phyloP scores from a whole-genome alignment of 2,113 vertebrate genomes.

The Cyprinodon brontotheroides region DNA sequence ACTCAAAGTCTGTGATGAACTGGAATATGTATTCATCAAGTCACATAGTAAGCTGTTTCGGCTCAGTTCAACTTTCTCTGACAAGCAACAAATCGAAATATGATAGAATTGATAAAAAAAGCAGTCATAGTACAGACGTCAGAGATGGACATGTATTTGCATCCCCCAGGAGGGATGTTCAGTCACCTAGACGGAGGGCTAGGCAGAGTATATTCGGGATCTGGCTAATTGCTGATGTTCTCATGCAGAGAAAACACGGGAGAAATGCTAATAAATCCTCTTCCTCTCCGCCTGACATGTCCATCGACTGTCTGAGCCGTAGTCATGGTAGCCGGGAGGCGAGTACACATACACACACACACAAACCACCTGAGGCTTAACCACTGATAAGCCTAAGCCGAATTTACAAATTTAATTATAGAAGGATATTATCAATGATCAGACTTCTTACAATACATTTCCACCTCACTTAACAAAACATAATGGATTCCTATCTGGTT shows the following conservation, averaged over 20 bases:
- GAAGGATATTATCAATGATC: conserved; percentile 64
- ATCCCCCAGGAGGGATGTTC: conserved; percentile 37
- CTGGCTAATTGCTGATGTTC: conserved; percentile 69
- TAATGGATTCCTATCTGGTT: conserved; percentile 34
- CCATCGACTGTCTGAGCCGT: conserved; percentile 52
- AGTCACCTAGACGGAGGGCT: conserved; percentile 27
- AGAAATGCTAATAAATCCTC: conserved; percentile 55
- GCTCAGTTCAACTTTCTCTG: conserved; percentile 35
- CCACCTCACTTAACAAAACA: conserved; percentile 34
- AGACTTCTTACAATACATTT: conserved; percentile 52
- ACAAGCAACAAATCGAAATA: conserved; percentile 22
- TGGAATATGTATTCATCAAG: conserved; percentile 13
- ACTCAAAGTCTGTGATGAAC: conserved; percentile 18
- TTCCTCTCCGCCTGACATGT: conserved; percentile 56
- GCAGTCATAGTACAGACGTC: conserved; percentile 33
- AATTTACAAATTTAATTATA: conserved; percentile 61
- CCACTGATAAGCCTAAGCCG: conserved; percentile 37
- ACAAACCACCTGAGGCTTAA: conserved; percentile 47
- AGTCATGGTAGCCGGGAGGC: conserved; percentile 55
- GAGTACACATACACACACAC: conserved; percentile 4
- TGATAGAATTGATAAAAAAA: conserved; percentile 28
- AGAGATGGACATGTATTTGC: conserved; percentile 32
- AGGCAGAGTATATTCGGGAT: conserved; percentile 20
- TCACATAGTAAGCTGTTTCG: conserved; percentile 26
- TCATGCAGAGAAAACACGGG: conserved; percentile 60